These are phyloP conservation scores for Ctenodactylus gundi DNA, from an alignment of 2,113 vertebrate genomes.

Conservation along the genomic window DNA sequence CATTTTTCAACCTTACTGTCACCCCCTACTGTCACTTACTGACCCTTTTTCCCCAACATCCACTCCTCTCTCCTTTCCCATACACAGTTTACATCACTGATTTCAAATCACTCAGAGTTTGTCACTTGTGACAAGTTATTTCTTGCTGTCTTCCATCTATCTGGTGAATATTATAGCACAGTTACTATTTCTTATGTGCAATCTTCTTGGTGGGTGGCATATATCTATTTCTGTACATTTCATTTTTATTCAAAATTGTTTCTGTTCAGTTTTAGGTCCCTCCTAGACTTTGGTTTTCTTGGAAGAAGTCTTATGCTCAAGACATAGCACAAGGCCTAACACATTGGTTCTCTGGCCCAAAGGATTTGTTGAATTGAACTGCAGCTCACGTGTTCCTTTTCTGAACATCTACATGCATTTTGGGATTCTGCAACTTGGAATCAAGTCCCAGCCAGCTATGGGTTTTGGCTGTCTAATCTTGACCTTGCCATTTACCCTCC, in stretches of 20 bases:
- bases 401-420: not conserved
- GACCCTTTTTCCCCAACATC: not conserved
- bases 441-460: not conserved
- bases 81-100: not conserved
- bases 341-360: not conserved
- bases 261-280: not conserved
- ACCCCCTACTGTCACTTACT: not conserved
- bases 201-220: not conserved
- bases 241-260: not conserved
- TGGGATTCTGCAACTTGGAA: not conserved
- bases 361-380: not conserved
- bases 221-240: not conserved
- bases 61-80: not conserved
- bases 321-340: not conserved
- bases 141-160: not conserved
- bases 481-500: not conserved
- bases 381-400: not conserved
- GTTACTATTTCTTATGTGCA: not conserved
- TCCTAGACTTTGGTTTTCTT: not conserved
- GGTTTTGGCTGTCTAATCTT: not conserved
- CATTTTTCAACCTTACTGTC: not conserved
- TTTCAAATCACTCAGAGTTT: not conserved
- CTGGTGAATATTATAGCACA: not conserved
- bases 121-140: not conserved
- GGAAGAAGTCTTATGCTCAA: not conserved